phyloP scores from a whole-genome alignment of 2,888 invertebrate genomes.

The Stratiomys singularior region DNA sequence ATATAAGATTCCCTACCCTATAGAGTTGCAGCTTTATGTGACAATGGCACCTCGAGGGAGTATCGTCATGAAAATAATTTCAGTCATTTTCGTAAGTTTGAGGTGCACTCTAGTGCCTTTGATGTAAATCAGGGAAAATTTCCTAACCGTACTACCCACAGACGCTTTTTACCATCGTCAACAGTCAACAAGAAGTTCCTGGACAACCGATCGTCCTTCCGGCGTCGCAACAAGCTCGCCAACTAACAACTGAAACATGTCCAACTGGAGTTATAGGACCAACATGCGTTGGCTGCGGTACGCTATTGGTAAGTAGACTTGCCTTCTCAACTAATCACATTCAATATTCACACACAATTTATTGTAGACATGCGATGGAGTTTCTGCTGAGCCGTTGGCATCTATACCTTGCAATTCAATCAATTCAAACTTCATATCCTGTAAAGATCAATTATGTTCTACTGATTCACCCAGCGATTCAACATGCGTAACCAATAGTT shows the following conservation, averaged over 20 bases:
- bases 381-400: neutral
- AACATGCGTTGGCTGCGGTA: constrained; percentile 11
- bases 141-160: too few species aligned
- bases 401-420: constrained; percentile 8
- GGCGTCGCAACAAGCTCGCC: neutral
- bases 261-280: constrained; percentile 7
- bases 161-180: too few species aligned
- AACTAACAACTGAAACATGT: neutral
- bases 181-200: neutral
- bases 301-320: constrained; percentile 31
- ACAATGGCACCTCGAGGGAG: too few species aligned
- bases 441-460: neutral
- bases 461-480: neutral
- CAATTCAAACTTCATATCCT: neutral
- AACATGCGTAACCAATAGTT: neutral
- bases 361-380: constrained; percentile 24
- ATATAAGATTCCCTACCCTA: too few species aligned
- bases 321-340: neutral
- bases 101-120: too few species aligned
- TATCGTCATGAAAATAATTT: too few species aligned
- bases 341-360: neutral
- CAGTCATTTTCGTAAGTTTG: too few species aligned
- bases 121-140: too few species aligned
- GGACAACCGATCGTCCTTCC: neutral
- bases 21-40: too few species aligned